These are phyloP conservation scores for Leptobrachium leishanense DNA, from an alignment of 2,113 vertebrate genomes.

Conservation along the genomic window DNA sequence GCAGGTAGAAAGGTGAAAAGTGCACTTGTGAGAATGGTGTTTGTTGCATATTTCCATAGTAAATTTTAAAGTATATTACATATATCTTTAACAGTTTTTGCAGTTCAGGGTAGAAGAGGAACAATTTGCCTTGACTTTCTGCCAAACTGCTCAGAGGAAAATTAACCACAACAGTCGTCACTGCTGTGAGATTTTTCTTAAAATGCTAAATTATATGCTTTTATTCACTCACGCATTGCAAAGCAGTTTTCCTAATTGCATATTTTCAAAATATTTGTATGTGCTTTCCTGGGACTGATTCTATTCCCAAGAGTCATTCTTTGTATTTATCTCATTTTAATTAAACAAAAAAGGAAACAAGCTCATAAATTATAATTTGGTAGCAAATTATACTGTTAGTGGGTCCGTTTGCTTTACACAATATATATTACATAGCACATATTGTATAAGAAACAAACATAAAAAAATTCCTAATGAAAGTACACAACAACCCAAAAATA, in stretches of 20 bases:
- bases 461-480: no score
- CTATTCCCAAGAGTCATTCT: not conserved
- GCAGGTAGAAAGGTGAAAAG: no score
- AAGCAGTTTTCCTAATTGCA: not conserved
- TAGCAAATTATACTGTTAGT: not conserved
- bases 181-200: conserved; percentile 18
- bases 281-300: not conserved
- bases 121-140: conserved; percentile 19
- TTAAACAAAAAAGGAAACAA: not conserved
- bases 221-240: not conserved
- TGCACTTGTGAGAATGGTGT: no score
- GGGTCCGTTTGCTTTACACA: not conserved
- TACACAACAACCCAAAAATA: no score
- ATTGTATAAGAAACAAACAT: no score
- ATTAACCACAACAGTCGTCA: conserved; percentile 9
- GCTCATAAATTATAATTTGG: not conserved
- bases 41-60: not conserved
- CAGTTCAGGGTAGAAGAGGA: not conserved
- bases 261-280: conserved; percentile 2
- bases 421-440: no score
- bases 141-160: conserved; percentile 18
- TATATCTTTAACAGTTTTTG: conserved; percentile 6
- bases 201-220: conserved; percentile 15
- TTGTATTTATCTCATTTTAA: not conserved
- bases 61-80: not conserved